Evolutionary conservation across 2,888 invertebrate genomes (phyloP).

Genomic region (Xylota segnis): DNA sequence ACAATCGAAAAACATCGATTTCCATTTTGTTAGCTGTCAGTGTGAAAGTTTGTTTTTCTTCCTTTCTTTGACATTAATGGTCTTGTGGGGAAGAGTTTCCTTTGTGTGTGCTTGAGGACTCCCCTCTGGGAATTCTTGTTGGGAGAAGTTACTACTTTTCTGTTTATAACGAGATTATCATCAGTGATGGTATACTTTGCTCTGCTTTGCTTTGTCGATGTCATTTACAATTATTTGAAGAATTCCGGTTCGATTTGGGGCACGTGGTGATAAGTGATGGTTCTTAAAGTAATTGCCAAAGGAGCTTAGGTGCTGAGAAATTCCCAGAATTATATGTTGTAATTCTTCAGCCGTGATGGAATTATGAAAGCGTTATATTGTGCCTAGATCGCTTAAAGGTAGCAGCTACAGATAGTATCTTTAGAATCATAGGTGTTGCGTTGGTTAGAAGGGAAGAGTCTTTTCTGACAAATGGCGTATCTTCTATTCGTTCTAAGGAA

Average conservation of each 20-base stretch:
- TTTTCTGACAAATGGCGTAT: too few relatives aligned
- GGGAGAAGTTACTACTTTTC: not conserved
- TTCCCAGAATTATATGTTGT: not conserved
- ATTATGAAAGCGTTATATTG: not conserved
- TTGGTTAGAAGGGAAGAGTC: too few relatives aligned
- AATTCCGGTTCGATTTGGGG: not conserved
- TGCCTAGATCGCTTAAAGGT: too few relatives aligned
- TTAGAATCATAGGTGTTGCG: too few relatives aligned
- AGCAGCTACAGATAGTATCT: too few relatives aligned
- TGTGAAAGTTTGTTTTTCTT: slow-evolving; percentile 16
- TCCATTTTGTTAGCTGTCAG: slow-evolving; percentile 32
- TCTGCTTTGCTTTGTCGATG: not conserved
- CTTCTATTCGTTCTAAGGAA: too few relatives aligned
- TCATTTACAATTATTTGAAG: slow-evolving; percentile 3
- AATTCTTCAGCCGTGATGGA: not conserved
- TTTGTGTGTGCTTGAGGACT: not conserved
- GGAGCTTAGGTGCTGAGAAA: not conserved
- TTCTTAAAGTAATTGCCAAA: not conserved
- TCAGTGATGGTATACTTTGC: not conserved
- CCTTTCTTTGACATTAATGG: slow-evolving; percentile 20
- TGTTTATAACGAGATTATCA: slow-evolving; percentile 22
- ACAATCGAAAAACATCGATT: slow-evolving; percentile 33
- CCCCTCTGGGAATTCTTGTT: slow-evolving; percentile 2
- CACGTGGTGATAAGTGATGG: not conserved
- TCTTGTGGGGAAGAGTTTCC: not conserved